phyloP scores from a whole-genome alignment of 2,888 invertebrate species.

The Nymphalis c-album region DNA sequence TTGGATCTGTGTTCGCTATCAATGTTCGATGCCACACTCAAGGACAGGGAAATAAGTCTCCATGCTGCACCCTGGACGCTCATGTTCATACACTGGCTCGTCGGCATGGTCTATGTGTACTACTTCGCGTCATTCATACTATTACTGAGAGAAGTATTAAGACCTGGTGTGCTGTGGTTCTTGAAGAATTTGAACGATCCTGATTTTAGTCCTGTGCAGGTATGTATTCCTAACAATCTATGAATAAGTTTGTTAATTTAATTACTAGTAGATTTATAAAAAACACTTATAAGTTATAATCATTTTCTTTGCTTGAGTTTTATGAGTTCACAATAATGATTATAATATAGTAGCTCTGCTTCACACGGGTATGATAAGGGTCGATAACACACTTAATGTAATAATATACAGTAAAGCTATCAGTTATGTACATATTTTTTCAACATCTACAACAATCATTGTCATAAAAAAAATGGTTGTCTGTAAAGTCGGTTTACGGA shows the following conservation, averaged over 20 bases:
- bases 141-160: slow-evolving; percentile 93
- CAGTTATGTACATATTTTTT: no score
- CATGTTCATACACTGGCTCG: slow-evolving; percentile 99
- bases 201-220: slow-evolving; percentile 99
- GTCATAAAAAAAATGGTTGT: no score
- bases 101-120: slow-evolving; percentile 99
- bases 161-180: slow-evolving; percentile 99
- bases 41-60: slow-evolving; percentile 93
- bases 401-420: no score
- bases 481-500: no score
- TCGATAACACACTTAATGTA: no score
- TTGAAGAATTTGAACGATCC: slow-evolving; percentile 98
- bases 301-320: no score
- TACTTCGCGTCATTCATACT: slow-evolving; percentile 99
- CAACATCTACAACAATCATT: no score
- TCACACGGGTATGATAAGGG: no score
- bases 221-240: slow-evolving; percentile 45
- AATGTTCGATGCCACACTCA: slow-evolving; percentile 93
- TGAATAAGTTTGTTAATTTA: background rate
- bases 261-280: no score
- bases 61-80: slow-evolving; percentile 96
- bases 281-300: no score
- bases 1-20: slow-evolving; percentile 97
- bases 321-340: no score
- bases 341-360: no score